phyloP scores from a whole-genome alignment of 2,113 vertebrate species.

The Pogona vitticeps region DNA sequence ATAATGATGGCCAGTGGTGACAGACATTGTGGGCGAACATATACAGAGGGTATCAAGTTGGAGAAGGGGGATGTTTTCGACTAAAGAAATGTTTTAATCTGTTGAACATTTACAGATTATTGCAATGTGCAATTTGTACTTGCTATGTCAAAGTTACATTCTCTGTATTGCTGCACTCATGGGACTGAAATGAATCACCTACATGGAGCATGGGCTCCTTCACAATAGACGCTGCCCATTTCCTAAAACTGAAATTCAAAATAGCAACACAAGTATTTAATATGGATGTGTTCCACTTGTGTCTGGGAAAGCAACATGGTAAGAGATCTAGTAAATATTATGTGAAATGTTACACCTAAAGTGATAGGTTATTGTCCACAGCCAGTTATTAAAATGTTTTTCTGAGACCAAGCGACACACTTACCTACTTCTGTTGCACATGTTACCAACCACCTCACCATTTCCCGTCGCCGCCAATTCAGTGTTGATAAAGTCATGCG shows the following conservation, averaged over 20 bases:
- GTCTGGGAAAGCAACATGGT: neutral
- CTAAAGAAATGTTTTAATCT: neutral
- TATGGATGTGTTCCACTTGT: neutral
- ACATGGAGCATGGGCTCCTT: neutral
- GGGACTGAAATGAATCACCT: neutral
- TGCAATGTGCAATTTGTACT: neutral
- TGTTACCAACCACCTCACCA: conserved; percentile 88
- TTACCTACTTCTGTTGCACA: conserved; percentile 88
- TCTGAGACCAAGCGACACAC: conserved; percentile 49
- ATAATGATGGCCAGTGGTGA: neutral
- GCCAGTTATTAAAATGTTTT: conserved; percentile 17
- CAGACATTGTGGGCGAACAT: neutral
- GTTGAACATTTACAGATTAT: neutral
- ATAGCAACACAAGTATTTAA: neutral
- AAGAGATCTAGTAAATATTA: neutral
- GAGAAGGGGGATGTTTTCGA: neutral
- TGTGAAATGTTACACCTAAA: neutral
- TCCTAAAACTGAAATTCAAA: neutral
- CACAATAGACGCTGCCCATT: neutral
- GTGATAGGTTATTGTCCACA: neutral
- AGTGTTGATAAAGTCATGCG: conserved; percentile 85
- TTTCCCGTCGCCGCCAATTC: conserved; percentile 86
- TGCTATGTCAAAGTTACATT: neutral
- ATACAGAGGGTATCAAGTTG: neutral
- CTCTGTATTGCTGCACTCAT: neutral